A percentile compares a stretch with the other conserved stretches of the same genome.
phyloP scores from a whole-genome alignment of 1,140 invertebrate species.

The Drosophila persimilis region DNA sequence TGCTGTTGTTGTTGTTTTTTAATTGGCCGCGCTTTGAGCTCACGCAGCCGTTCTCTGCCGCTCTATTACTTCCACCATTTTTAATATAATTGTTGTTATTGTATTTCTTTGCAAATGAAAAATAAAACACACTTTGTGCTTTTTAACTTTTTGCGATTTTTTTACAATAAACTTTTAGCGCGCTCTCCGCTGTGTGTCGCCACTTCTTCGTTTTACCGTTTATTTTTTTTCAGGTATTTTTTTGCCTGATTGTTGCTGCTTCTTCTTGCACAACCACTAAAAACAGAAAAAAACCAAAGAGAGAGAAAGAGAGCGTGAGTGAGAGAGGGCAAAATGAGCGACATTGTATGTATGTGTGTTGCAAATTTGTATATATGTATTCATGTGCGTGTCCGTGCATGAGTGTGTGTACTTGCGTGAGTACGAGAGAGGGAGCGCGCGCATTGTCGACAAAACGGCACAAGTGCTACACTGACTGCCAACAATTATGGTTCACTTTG shows the following conservation, averaged over 20 bases:
- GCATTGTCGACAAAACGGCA: slow-evolving; percentile 76
- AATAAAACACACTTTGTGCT: slow-evolving; percentile 61
- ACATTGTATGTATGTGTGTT: slow-evolving; percentile 61
- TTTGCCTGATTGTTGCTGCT: slow-evolving; percentile 79
- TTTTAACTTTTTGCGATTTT: slow-evolving; percentile 62
- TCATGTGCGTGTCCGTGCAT: slow-evolving; percentile 38
- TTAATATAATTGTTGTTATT: slow-evolving; percentile 61
- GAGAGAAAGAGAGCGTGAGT: slow-evolving; percentile 51
- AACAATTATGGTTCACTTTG: slow-evolving; percentile 44
- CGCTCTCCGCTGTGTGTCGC: slow-evolving; percentile 70
- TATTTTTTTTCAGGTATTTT: slow-evolving; percentile 81
- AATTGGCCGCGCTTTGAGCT: slow-evolving; percentile 76
- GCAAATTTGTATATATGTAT: slow-evolving; percentile 55
- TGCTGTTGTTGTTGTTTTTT: slow-evolving; percentile 67
- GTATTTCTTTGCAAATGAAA: slow-evolving; percentile 62
- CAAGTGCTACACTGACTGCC: slow-evolving; percentile 66
- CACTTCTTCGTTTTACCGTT: slow-evolving; percentile 82
- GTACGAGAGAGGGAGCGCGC: slow-evolving; percentile 71
- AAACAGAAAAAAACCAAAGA: slow-evolving; percentile 71
- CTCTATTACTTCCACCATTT: slow-evolving; percentile 82
- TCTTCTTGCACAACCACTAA: slow-evolving; percentile 81
- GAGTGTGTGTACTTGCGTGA: slow-evolving; percentile 64
- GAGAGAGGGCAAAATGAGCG: slow-evolving; percentile 57
- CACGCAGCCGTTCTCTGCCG: slow-evolving; percentile 82
- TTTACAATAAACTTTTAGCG: slow-evolving; percentile 81